Base-by-base conservation (phyloP, 2,113 vertebrate genomes). In the Empidonax traillii region DNA sequence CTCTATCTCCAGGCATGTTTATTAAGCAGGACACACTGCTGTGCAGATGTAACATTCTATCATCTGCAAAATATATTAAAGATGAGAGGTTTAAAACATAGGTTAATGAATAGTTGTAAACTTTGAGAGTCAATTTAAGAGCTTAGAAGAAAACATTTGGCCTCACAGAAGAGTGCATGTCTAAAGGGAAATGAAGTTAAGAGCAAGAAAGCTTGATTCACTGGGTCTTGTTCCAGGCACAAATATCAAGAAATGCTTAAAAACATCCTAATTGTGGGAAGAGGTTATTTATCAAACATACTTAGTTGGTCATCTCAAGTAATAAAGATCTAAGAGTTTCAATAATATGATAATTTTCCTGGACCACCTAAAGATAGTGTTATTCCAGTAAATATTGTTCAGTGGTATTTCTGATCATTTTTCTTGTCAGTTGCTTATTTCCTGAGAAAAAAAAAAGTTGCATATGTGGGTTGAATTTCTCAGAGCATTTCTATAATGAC, bases 71-170 rank as follows among this genome's bases (percentile, higher is more conserved):
- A 90, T 51, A 49, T 39, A 88, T 91, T 73, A 37, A 30, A 78
- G 68, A 85, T 49, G 39, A 61, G 86, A 94, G 35, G 46, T 87
- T 94, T 74, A 86, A 95, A 83, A 66, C 24, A 37, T 17, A 76
- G 76, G 96, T 91, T 96, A 96, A 94, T 89, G 87, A 92, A 78
- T 33, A 94, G 59, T 78, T 93, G 67, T 87, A 92, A 90, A 92
- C 39, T 93, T 87, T 66, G 9, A 71, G 56, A 77, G 69, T 61
- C 46, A 56, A 15, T 67, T 93, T 69, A 90, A 89, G 85, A 87
- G 76, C 80, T 74, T 73, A 74, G 91, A 74, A 58, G 31, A 37
- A 90, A 96, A 94, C 39, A 80, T 72, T 91, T 69, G 30, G 68
- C 81, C 67, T n/a, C 14, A 10, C 43, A 37, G 53, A 35, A 87